Evolutionary conservation across 2,888 invertebrate genomes (phyloP).

Genomic region (Orchesella flavescens): DNA sequence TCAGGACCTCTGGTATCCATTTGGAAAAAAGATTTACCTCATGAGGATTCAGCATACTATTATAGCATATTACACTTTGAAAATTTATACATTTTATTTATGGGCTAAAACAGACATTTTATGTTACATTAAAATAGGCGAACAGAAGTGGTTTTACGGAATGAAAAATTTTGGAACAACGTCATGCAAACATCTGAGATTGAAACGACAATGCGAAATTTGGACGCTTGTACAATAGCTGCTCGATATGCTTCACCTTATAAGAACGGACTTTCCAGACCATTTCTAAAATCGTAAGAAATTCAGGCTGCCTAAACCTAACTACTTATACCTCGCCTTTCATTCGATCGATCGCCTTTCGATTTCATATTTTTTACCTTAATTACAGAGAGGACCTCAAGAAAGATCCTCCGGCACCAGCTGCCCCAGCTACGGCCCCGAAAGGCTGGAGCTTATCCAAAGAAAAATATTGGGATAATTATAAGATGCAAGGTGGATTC

Average conservation of each 20-base stretch:
- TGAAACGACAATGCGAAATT: conserved; percentile 39
- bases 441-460: conserved; percentile 46
- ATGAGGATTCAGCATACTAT: neutral
- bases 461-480: conserved; percentile 33
- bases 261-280: conserved; percentile 9
- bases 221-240: conserved; percentile 41
- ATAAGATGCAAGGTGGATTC: conserved; percentile 38
- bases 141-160: conserved; percentile 1
- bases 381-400: conserved; percentile 10
- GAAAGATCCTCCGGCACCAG: neutral
- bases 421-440: neutral
- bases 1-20: conserved; percentile 8
- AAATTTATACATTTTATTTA: neutral
- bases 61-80: neutral
- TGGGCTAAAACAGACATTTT: no score
- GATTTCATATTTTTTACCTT: neutral
- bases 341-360: neutral
- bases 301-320: neutral
- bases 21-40: neutral
- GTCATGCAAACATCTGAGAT: conserved; percentile 35
- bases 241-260: conserved; percentile 20
- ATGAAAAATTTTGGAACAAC: conserved; percentile 53
- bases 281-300: conserved; percentile 41
- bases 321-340: neutral
- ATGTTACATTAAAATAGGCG: conserved; percentile 10